Conservation (phyloP, 2,888 invertebrate species). For the Villa cingulata region DNA sequence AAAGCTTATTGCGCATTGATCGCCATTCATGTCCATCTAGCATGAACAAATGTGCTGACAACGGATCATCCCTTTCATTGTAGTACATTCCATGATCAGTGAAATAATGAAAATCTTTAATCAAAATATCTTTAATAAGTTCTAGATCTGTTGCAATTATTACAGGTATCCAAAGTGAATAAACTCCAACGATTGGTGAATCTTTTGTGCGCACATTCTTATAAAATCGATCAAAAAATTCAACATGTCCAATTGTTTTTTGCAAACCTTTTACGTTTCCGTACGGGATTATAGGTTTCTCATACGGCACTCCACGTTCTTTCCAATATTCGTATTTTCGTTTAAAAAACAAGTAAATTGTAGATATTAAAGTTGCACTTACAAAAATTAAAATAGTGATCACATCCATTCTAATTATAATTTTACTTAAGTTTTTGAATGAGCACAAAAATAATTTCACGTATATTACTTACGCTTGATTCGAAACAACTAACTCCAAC, state of each 20-base stretch:
- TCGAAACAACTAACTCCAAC: too few species aligned
- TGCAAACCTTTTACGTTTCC: slow-evolving; percentile 20
- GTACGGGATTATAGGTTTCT: slow-evolving; percentile 22
- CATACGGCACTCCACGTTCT: slow-evolving; percentile 22
- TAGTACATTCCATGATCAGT: slow-evolving; percentile 22
- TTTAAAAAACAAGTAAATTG: neutral
- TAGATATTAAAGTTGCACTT: neutral
- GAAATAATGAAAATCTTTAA: slow-evolving; percentile 33
- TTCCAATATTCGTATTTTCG: slow-evolving; percentile 22
- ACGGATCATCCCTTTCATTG: slow-evolving; percentile 22
- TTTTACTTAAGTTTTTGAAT: too few species aligned
- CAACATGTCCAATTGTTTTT: slow-evolving; percentile 17
- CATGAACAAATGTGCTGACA: slow-evolving; percentile 26
- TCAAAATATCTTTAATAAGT: slow-evolving; percentile 26
- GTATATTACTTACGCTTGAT: too few species aligned
- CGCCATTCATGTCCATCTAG: slow-evolving; percentile 35
- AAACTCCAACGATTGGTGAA: slow-evolving; percentile 20
- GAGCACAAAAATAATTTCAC: too few species aligned
- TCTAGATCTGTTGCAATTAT: slow-evolving; percentile 25
- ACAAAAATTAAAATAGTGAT: neutral
- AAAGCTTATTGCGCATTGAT: slow-evolving; percentile 28
- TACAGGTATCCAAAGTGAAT: slow-evolving; percentile 21
- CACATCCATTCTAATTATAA: neutral
- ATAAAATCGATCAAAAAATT: slow-evolving; percentile 20
- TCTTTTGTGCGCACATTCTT: slow-evolving; percentile 22